Evolutionary conservation across 2,113 vertebrate genomes (phyloP), one percentile per base, ranked within the genome.

Genomic region (Chaenogobius annularis): DNA sequence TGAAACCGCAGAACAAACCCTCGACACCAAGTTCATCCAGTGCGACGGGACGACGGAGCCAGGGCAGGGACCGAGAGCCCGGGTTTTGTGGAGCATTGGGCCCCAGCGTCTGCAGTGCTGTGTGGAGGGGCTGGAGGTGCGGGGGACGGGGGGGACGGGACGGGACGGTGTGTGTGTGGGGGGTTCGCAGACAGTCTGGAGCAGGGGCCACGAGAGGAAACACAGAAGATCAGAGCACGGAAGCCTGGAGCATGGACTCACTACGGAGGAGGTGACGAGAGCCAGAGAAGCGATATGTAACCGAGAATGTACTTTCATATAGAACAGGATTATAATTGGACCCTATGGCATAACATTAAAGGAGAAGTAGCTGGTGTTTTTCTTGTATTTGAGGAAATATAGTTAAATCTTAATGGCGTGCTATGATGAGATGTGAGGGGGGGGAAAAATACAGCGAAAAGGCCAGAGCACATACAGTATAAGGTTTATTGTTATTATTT

Each of bases 141-240:
- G 54, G 10, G 11, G 22, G 5, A 4, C 15, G 48, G 3, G 35
- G 35, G 35, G 35, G 3, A 19, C 5, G 23, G 14, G 15, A 79
- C 70, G 82, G 55, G 55, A 11, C 1, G 23, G 56, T 46, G 44
- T 11, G 43, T 4, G 8, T 9, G 20, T 59, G 23, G 13, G 23
- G 13, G 56, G 23, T 69, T 87, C 80, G 81, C 86, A 91, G 87
- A 88, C 89, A 68, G 89, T 89, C 89, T 88, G 86, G 86, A 83
- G 86, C 82, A 85, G 19, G 56, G 78, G 85, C 85, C 85, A 82
- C 80, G 72, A 76, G 86, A 91, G 88, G 83, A 85, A 88, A 83
- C 82, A 81, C 70, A 82, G 79, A 81, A 85, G 84, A 90, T 87
- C 87, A 88, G 72, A 89, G 87, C 22, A 56, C 82, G 12, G 19